phyloP scores from a whole-genome alignment of 1,140 invertebrate species.

The Pseudomyrmex dendroicus region DNA sequence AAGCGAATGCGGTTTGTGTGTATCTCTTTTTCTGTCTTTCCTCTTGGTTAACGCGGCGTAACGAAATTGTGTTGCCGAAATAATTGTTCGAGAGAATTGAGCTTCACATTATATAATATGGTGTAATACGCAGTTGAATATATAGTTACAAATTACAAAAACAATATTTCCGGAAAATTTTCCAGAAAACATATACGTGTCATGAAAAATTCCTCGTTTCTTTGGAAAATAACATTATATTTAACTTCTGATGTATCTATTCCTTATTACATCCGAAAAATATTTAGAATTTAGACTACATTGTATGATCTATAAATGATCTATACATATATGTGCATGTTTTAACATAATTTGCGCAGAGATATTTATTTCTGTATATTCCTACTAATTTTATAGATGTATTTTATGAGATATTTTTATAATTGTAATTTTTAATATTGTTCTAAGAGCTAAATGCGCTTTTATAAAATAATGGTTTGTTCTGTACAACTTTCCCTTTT shows the following conservation, averaged over 20 bases:
- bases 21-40: conserved; percentile 18
- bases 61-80: neutral
- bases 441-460: no score
- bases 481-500: no score
- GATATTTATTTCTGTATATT: no score
- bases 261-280: no score
- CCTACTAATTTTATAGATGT: neutral
- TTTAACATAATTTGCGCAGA: no score
- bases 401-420: neutral
- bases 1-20: conserved; percentile 11
- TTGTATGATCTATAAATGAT: no score
- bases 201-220: neutral
- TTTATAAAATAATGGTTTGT: no score
- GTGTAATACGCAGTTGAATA: neutral
- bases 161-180: neutral
- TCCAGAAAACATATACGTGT: neutral
- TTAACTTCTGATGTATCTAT: no score
- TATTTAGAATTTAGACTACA: no score
- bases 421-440: no score
- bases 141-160: neutral
- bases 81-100: conserved; percentile 37
- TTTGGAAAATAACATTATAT: neutral
- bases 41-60: neutral
- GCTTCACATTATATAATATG: neutral
- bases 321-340: no score